Evolutionary conservation across 2,888 invertebrate species (phyloP), one percentile per base, ranked within the genome.

Genomic region (Ethmia dodecea): DNA sequence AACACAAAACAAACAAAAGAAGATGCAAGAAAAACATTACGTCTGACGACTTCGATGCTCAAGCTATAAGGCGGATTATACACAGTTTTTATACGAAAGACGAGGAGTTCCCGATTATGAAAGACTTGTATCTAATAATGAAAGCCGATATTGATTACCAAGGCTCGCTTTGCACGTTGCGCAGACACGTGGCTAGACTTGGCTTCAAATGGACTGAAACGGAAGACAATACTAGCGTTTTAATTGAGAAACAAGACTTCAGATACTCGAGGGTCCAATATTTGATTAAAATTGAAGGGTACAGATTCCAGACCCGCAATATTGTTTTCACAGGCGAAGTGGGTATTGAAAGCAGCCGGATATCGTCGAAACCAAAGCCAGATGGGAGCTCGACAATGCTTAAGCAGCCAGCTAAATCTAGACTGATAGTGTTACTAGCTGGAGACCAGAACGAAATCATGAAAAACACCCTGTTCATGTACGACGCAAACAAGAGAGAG

Each of bases 191-290:
- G 1, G 43, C 47, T 3, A 60, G 51, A 31, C 42, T 60, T 20
- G 60, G 58, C 12, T 58, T 60, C 33, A 55, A 52, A 45, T 57
- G 60, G 60, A 51, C 55, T 33, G 58, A 54, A 15, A 58, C 53
- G 33, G 55, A 54, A n/a, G 55, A 58, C 28, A 55, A 48, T 25
- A 58, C 49, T 24, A 55, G 52, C 30, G 49, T 60, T 30, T 35
- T 58, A 11, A 45, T 60, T 27, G 58, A 58, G 14, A 60, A 57
- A 50, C 60, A 60, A 37, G 58, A 58, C 16, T 38, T 47, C 13
- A 44, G 58, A 40, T 60, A 47, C 26, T 38, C 47, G 6, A 52
- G 60, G 31, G 49, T 57, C 27, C 60, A 58, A 18, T 60, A 55
- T 38, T 46, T 58, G 31, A 55, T 50, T 8, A 50, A 52, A 45